These are phyloP conservation scores for Dipodomys stephensi DNA, from an alignment of 2,113 vertebrate genomes.

Conservation along the genomic window DNA sequence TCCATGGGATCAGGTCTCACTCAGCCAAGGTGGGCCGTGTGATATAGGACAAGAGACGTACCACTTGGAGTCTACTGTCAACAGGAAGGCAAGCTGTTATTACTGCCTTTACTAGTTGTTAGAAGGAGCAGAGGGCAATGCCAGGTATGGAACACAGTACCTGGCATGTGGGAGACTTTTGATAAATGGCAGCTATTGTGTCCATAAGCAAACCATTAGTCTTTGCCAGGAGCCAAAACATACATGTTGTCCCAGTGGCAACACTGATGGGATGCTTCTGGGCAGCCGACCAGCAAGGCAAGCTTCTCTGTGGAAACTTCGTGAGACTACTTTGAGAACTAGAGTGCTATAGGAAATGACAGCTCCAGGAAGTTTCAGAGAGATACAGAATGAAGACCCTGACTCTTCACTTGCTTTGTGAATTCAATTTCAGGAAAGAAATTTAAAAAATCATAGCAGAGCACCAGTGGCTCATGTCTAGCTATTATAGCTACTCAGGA, in stretches of 20 bases:
- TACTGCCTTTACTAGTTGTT: neutral
- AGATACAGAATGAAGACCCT: neutral
- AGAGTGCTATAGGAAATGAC: neutral
- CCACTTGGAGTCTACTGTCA: neutral
- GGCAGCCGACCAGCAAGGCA: neutral
- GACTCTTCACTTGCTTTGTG: neutral
- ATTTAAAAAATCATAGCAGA: neutral
- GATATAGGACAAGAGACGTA: neutral
- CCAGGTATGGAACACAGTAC: neutral
- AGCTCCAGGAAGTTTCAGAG: neutral
- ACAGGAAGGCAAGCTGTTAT: neutral
- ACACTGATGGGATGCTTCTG: neutral
- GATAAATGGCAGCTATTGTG: slow-evolving; percentile 52
- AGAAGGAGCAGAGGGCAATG: neutral
- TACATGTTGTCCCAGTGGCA: neutral
- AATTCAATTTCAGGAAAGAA: neutral
- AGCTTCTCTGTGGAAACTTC: neutral
- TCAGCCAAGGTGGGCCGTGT: neutral
- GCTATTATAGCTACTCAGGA: too few relatives aligned
- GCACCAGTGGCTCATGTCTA: too few relatives aligned
- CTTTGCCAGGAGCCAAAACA: slow-evolving; percentile 27
- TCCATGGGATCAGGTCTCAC: neutral
- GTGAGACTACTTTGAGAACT: neutral
- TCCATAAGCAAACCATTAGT: slow-evolving; percentile 57
- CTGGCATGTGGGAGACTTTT: neutral